These are phyloP conservation scores for Heliconius sara DNA, from an alignment of 2,888 invertebrate species.

Conservation along the genomic window DNA sequence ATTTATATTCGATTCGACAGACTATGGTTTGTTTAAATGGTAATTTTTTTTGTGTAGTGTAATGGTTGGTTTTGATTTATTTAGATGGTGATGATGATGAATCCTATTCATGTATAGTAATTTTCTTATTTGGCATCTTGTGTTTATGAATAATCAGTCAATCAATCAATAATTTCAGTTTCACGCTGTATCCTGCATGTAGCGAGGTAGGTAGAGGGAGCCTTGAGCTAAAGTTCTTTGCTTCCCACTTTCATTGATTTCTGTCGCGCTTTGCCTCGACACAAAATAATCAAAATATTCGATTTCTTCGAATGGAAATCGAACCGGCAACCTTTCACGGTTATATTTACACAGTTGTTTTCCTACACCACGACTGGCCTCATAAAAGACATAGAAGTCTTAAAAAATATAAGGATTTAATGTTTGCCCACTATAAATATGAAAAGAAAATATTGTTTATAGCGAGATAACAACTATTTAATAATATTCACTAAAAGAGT, in stretches of 20 bases:
- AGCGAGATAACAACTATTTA: neutral
- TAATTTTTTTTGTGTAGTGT: neutral
- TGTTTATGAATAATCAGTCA: neutral
- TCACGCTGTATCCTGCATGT: no score
- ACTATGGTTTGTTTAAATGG: neutral
- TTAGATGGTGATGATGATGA: neutral
- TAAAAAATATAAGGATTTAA: neutral
- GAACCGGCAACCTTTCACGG: no score
- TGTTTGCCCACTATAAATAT: neutral
- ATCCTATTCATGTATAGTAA: neutral
- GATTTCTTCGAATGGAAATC: no score
- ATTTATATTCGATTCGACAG: slow-evolving; percentile 2
- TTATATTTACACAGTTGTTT: no score
- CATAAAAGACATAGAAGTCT: neutral
- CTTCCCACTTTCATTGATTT: no score
- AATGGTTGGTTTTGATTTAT: neutral
- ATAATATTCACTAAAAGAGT: neutral
- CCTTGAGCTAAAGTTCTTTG: no score
- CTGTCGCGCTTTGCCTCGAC: no score
- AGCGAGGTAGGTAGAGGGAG: no score
- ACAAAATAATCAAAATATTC: no score
- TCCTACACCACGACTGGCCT: no score
- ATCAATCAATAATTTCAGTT: no score
- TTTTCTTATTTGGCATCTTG: neutral
- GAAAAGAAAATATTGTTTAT: neutral